A percentile compares a stretch with the other conserved stretches of the same genome.
Conservation (phyloP, 2,797 vertebrate genomes). For the Syngnathus acus region DNA sequence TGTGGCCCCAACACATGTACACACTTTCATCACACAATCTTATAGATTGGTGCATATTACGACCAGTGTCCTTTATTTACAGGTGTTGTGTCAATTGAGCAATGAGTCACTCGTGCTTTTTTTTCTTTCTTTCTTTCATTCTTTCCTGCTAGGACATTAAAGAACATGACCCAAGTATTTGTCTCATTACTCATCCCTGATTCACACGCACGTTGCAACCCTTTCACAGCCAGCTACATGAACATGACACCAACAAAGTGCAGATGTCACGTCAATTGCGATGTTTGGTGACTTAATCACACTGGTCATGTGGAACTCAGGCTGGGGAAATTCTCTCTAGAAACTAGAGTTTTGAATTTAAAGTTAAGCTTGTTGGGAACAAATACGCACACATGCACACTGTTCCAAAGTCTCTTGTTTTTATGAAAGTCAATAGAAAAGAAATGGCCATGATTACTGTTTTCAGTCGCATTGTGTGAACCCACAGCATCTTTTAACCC, state of each 20-base stretch:
- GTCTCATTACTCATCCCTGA: constrained; percentile 40
- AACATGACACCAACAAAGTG: constrained; percentile 6
- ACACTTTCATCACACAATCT: background rate
- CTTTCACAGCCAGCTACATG: constrained; percentile 29
- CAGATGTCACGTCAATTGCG: constrained; percentile 6
- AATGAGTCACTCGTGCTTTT: constrained; percentile 23
- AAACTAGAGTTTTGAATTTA: background rate
- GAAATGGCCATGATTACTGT: background rate
- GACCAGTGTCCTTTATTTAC: constrained; percentile 8
- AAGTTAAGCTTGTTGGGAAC: background rate
- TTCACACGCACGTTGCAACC: constrained; percentile 14
- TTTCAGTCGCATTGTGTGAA: background rate
- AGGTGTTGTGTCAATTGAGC: constrained; percentile 25
- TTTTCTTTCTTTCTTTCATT: constrained; percentile 3
- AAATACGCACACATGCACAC: background rate
- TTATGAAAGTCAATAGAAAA: background rate
- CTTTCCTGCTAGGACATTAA: background rate
- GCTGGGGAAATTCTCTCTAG: background rate
- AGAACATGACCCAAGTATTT: constrained; percentile 2
- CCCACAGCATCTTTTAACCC: background rate
- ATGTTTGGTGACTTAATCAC: constrained; percentile 1
- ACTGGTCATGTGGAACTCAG: background rate
- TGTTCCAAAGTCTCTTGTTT: background rate
- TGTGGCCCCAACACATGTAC: background rate
- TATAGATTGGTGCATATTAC: background rate